A percentile compares a stretch with the other conserved stretches of the same genome.
These are phyloP conservation scores for Sycobia sp. DNA, from an alignment of 1,140 invertebrate species.

Conservation along the genomic window DNA sequence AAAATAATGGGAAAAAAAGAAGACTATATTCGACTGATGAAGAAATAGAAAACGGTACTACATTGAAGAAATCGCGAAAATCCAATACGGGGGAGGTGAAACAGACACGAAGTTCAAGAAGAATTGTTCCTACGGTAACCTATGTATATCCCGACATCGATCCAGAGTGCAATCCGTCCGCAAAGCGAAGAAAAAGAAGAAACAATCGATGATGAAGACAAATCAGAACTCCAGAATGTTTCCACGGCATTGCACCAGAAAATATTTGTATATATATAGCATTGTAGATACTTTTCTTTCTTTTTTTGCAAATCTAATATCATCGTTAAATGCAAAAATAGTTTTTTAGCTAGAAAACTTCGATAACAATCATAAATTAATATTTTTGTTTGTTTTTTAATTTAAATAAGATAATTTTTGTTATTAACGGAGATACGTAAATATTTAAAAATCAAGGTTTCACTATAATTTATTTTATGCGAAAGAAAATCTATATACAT, in stretches of 20 bases:
- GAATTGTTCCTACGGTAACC: constrained; percentile 54
- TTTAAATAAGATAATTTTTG: too few species aligned
- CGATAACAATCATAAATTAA: too few species aligned
- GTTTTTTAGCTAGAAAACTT: too few species aligned
- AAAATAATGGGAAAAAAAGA: constrained; percentile 3
- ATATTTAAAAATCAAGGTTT: too few species aligned
- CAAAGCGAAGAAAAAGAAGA: constrained; percentile 50
- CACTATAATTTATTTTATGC: too few species aligned
- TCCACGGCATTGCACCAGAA: not conserved
- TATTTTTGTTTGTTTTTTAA: too few species aligned
- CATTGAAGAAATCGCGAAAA: constrained; percentile 7
- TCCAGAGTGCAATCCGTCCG: constrained; percentile 50
- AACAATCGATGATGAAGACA: constrained; percentile 42
- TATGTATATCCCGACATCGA: constrained; percentile 53
- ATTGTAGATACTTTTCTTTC: constrained; percentile 4
- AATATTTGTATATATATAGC: not conserved
- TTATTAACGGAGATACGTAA: too few species aligned
- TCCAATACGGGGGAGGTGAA: constrained; percentile 20
- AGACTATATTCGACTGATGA: not conserved
- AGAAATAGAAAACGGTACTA: constrained; percentile 2
- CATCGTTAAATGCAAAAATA: too few species aligned
- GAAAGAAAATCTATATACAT: too few species aligned
- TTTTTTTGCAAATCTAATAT: constrained; percentile 15
- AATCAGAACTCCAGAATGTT: constrained; percentile 7
- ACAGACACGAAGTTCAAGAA: constrained; percentile 47